Evolutionary conservation across 2,113 vertebrate genomes (phyloP).

Genomic region (Psilopogon haemacephalus): DNA sequence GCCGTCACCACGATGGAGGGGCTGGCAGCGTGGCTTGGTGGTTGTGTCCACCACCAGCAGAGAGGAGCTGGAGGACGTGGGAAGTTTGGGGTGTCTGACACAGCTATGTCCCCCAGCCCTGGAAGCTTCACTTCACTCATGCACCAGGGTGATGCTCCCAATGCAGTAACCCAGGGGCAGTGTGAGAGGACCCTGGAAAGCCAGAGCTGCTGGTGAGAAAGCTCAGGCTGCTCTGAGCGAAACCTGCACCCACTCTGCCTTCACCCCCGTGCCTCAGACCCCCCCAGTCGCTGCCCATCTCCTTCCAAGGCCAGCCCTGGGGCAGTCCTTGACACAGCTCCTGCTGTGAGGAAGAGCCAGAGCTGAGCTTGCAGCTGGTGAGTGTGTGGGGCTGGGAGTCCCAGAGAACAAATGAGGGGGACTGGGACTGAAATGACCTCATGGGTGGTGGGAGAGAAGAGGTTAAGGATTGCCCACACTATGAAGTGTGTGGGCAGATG

Average conservation of each 20-base stretch:
- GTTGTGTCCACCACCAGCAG: neutral
- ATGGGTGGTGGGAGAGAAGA: neutral
- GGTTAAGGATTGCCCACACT: accelerated
- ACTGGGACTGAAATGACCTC: neutral
- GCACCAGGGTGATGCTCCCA: neutral
- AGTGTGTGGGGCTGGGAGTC: neutral
- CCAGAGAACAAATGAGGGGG: accelerated
- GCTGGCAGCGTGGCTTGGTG: neutral
- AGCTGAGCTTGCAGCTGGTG: neutral
- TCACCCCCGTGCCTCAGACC: accelerated
- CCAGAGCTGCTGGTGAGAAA: neutral
- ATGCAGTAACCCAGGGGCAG: neutral
- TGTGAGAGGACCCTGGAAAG: accelerated
- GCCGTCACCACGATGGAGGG: accelerated
- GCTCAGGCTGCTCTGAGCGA: neutral
- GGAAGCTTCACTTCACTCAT: accelerated
- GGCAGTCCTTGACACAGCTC: too few relatives aligned
- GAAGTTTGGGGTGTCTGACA: neutral
- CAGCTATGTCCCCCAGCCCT: too few relatives aligned
- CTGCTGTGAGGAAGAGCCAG: neutral
- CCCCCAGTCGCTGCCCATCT: neutral
- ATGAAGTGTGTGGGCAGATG: neutral
- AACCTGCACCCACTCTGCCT: neutral
- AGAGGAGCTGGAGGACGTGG: neutral
- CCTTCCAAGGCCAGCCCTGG: neutral